These are phyloP conservation scores for Aporrectodea caliginosa DNA, from an alignment of 1,140 invertebrate species.

Conservation along the genomic window DNA sequence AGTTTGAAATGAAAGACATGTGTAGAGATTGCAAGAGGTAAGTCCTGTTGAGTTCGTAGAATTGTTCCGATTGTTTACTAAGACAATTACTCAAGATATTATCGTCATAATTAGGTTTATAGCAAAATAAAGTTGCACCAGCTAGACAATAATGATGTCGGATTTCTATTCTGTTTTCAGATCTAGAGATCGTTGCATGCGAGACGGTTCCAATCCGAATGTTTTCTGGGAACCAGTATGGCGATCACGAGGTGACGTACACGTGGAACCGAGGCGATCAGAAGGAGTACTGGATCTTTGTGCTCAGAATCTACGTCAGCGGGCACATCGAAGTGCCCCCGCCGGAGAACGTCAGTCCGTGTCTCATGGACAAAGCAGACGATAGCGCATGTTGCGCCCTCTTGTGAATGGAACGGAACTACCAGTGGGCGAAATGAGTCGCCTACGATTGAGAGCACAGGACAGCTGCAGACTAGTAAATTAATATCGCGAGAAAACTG, in stretches of 20 bases:
- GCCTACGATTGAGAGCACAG: too few species aligned
- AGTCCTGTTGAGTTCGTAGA: not conserved
- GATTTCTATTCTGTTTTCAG: too few species aligned
- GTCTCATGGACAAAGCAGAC: not conserved
- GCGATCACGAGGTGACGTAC: slow-evolving; percentile 34
- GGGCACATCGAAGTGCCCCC: slow-evolving; percentile 2
- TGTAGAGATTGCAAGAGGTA: not conserved
- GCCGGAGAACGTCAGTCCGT: not conserved
- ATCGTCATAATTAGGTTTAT: not conserved
- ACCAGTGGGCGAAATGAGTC: too few species aligned
- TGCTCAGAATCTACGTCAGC: slow-evolving; percentile 29
- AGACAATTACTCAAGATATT: not conserved
- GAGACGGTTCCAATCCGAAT: slow-evolving; percentile 32
- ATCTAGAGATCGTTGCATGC: slow-evolving; percentile 17
- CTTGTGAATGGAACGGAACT: too few species aligned
- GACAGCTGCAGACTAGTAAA: too few species aligned
- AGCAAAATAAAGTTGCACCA: too few species aligned
- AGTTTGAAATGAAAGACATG: not conserved
- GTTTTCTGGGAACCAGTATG: slow-evolving; percentile 33
- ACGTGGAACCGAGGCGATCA: slow-evolving; percentile 34
- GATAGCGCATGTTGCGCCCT: not conserved
- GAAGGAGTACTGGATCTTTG: slow-evolving; percentile 32
- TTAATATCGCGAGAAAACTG: too few species aligned
- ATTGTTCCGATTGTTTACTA: not conserved
- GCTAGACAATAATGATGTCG: too few species aligned